Base-by-base conservation (phyloP, 2,797 vertebrate genomes). In the Thalassophryne amazonica region DNA sequence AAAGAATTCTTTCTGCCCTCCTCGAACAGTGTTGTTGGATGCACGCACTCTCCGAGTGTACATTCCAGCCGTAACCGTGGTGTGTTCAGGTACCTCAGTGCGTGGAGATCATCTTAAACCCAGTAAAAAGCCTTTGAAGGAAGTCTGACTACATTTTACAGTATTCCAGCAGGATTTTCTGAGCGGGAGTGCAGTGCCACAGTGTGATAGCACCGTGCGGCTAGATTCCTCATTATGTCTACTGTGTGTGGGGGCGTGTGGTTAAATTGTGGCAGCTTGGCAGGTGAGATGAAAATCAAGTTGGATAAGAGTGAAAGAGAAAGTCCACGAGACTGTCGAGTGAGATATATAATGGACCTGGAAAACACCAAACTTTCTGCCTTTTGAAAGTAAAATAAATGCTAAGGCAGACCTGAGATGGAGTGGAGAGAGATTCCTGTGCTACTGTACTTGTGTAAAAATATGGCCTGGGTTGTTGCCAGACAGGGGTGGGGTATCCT, bases 401-500 rank as follows among this genome's bases (percentile, higher is more conserved):
- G 6, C 33, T 49, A 35, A 62, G 42, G 53, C 25, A 25, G 11
- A 75, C 20, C 60, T n/a, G 35, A 35, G 21, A 56, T 32, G 19
- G 2, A n/a, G 34, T 43, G 43, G 33, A 59, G 47, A 49, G 61
- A 32, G 33, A 7, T 12, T 54, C 10, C 24, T 22, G 19, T 25
- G 22, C 36, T 16, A 6, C 20, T 25, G n/a, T n/a, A 30, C 38
- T 59, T 70, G 69, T 65, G 61, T 85, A 63, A 29, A 80, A 81
- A 77, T 75, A 72, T 61, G 80, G 38, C 28, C 28, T 53, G 18
- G 45, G 51, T 21, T 60, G 51, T 45, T 77, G 73, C 73, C 78
- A 80, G 80, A 79, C 78, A 46, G 66, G 84, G 87, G 83, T 65
- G 84, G 83, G 78, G 81, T 76, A 80, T 87, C 85, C 83, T 86